Base-by-base conservation (phyloP, 1,140 invertebrate species). In the Kradibia gibbosae region DNA sequence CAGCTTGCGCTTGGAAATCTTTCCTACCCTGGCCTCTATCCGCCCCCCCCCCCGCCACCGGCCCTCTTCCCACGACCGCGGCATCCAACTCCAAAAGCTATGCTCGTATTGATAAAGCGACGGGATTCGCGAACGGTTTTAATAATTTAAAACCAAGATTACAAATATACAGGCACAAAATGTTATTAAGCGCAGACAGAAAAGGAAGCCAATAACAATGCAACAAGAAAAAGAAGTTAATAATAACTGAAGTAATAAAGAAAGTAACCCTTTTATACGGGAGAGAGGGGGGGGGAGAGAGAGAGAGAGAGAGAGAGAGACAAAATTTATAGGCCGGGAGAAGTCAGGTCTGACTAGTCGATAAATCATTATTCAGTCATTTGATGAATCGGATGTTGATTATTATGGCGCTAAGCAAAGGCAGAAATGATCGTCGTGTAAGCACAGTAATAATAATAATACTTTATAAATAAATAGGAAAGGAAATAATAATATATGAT, bases 271-370 rank as follows among this genome's bases (percentile, higher is more conserved):
- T 28, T 25, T 28, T 1, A 72, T 72, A 72, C 10, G 42, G 42
- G 39, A 48, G 7, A 65, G 42, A n/a, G 17, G 55, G 57, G 25
- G 13, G 57, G 50, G 42, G n/a, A 13, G 28, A 25, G 15, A 36
- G 1, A 36, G 45, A 72, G 17, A 20, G n/a, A 25, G 31, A 72
- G 25, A 50, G 55, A 57, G n/a, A 22, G 45, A 70, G 8, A n/a
- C 50, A 48, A 80, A 73, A 22, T 50, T 57, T 17, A 67, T 39
- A 45, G 73, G 50, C 50, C 71, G 45, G 17, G 22, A 17, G 45
- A 57, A 70, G 45, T 13, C 57, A 77, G 74, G 74, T 81, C 80
- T 77, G 74, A 79, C 81, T 78, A 82, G 76, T 82, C 81, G 81
- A 78, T 67, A 78, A 78, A 62, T 82, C 55, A 34, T 73, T 45